phyloP scores from a whole-genome alignment of 2,888 invertebrate species.

The Drepana falcataria region DNA sequence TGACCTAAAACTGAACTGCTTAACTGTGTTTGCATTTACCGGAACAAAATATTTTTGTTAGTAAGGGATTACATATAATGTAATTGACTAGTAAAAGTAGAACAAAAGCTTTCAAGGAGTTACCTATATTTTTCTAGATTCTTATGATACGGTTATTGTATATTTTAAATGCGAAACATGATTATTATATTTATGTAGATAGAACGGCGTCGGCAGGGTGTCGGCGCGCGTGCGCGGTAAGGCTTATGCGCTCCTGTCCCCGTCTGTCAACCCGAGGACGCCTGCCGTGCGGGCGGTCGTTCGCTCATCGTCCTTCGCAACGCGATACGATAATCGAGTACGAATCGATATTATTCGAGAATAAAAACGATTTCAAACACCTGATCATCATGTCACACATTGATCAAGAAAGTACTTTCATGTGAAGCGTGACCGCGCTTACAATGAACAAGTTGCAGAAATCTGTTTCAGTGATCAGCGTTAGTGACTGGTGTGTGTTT shows the following conservation, averaged over 20 bases:
- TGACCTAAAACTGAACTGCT: too few species aligned
- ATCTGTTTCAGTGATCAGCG: constrained; percentile 35
- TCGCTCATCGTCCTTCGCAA: constrained; percentile 29
- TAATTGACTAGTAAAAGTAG: too few species aligned
- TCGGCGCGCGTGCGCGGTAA: constrained; percentile 56
- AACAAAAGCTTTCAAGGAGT: too few species aligned
- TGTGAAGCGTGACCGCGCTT: constrained; percentile 5
- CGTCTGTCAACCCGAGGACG: constrained; percentile 49
- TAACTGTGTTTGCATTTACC: too few species aligned
- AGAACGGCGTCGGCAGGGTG: constrained; percentile 37
- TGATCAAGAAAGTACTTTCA: neutral
- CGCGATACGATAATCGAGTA: constrained; percentile 33
- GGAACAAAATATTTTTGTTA: too few species aligned
- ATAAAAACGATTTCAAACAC: constrained; percentile 35
- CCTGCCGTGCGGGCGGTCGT: constrained; percentile 55
- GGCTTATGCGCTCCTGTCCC: constrained; percentile 53
- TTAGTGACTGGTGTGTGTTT: constrained; percentile 42
- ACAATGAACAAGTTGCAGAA: constrained; percentile 22
- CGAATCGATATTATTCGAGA: constrained; percentile 62
- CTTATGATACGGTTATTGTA: too few species aligned
- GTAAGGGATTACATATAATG: too few species aligned
- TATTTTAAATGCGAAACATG: neutral
- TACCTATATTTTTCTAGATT: too few species aligned
- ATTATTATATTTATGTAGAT: constrained; percentile 36
- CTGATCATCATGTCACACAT: constrained; percentile 8